These are phyloP conservation scores for Pherbina coryleti DNA, from an alignment of 2,888 invertebrate genomes.

Conservation along the genomic window DNA sequence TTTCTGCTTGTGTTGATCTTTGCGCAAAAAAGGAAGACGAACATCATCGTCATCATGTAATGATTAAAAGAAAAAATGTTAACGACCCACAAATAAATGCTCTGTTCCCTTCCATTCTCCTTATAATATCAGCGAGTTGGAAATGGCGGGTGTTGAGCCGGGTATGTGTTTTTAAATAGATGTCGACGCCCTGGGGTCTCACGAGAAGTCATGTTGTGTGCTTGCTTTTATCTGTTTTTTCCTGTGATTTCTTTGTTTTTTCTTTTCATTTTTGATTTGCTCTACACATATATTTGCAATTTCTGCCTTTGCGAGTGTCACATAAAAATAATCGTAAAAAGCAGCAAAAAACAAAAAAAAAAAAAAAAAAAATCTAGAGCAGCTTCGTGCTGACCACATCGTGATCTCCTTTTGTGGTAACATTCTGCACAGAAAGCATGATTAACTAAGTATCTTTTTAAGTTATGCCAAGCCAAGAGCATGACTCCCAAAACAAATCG, in stretches of 20 bases:
- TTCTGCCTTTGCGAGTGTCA: no score
- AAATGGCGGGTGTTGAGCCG: background rate
- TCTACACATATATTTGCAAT: no score
- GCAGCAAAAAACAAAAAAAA: no score
- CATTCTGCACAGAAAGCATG: no score
- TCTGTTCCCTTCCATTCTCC: background rate
- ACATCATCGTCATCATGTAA: background rate
- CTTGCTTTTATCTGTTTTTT: slow-evolving; percentile 14
- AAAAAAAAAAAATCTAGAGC: no score
- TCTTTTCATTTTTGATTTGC: no score
- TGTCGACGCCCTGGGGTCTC: background rate
- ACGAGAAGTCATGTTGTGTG: slow-evolving; percentile 16
- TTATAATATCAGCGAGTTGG: background rate
- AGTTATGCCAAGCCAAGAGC: no score
- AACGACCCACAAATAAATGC: slow-evolving; percentile 29
- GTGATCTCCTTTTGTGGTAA: no score
- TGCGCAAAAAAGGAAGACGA: background rate
- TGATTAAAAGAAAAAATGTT: background rate
- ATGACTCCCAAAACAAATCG: no score
- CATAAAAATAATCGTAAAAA: no score
- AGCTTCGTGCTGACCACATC: no score
- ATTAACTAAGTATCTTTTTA: no score
- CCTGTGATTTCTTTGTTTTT: background rate
- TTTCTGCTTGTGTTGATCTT: background rate
- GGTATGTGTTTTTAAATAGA: background rate